Conservation (phyloP, 2,888 invertebrate species). For the Sceliomorpha sp. region DNA sequence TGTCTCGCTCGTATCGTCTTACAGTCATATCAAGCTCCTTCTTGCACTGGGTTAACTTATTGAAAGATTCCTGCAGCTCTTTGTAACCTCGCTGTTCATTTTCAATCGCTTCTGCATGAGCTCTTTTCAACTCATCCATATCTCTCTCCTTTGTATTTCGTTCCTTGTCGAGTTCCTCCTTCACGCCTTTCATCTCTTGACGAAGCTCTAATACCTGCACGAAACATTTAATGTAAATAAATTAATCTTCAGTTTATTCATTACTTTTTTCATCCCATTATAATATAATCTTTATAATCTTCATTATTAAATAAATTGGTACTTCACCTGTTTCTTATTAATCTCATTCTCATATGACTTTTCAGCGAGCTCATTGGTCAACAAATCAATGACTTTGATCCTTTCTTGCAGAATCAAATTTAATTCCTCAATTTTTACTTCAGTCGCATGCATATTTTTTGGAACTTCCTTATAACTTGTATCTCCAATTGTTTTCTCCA, state of each 20-base stretch:
- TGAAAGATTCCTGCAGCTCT: constrained; percentile 60
- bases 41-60: constrained; percentile 50
- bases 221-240: too few species aligned
- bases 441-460: constrained; percentile 5
- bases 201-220: constrained; percentile 54
- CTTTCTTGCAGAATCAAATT: constrained; percentile 68
- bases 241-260: too few species aligned
- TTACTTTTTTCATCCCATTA: neutral
- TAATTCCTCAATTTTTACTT: constrained; percentile 60
- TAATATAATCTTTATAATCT: too few species aligned
- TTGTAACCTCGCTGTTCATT: constrained; percentile 59
- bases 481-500: neutral
- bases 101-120: constrained; percentile 55
- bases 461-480: constrained; percentile 6
- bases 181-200: constrained; percentile 57
- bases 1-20: constrained; percentile 64
- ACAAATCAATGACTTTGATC: constrained; percentile 60
- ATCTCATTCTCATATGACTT: constrained; percentile 30
- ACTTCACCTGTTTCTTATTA: constrained; percentile 32
- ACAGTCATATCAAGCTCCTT: constrained; percentile 62
- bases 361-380: constrained; percentile 64
- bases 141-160: too few species aligned
- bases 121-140: constrained; percentile 57
- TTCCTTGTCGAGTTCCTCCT: constrained; percentile 59
- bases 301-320: neutral